Evolutionary conservation across 2,797 vertebrate species (phyloP).

Genomic region (Phataginus tricuspis): DNA sequence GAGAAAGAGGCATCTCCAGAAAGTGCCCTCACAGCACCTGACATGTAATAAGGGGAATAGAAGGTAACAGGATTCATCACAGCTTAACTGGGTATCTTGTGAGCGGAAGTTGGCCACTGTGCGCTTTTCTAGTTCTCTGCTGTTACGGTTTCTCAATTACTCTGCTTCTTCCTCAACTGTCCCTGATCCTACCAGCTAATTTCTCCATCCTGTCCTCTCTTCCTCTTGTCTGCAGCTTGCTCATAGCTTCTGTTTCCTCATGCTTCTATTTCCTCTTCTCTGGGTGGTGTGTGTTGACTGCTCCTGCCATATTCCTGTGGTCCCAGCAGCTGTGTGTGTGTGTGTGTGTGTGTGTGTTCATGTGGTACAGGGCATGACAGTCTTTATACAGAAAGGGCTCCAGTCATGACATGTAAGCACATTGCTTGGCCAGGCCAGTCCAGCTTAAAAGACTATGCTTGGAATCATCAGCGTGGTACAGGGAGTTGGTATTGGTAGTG

Average conservation of each 20-base stretch:
- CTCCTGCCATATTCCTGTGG: neutral
- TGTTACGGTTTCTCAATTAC: neutral
- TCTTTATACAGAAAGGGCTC: neutral
- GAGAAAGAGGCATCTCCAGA: neutral
- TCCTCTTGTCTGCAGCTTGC: slow-evolving; percentile 16
- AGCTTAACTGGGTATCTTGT: neutral
- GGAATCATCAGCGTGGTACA: neutral
- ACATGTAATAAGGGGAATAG: neutral
- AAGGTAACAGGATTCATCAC: neutral
- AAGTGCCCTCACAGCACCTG: neutral
- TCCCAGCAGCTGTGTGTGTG: neutral
- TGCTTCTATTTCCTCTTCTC: neutral
- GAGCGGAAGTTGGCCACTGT: neutral
- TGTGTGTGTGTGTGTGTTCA: neutral
- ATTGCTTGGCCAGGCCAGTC: neutral
- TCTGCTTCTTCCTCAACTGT: neutral
- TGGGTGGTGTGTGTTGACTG: neutral
- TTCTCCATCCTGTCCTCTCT: neutral
- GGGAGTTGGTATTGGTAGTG: neutral
- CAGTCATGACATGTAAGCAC: neutral
- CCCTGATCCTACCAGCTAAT: neutral
- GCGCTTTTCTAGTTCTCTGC: neutral
- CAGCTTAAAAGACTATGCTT: neutral
- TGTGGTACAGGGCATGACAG: neutral
- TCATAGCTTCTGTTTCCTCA: neutral